Conservation (phyloP, 2,113 vertebrate species). For the Dromaius novaehollandiae region DNA sequence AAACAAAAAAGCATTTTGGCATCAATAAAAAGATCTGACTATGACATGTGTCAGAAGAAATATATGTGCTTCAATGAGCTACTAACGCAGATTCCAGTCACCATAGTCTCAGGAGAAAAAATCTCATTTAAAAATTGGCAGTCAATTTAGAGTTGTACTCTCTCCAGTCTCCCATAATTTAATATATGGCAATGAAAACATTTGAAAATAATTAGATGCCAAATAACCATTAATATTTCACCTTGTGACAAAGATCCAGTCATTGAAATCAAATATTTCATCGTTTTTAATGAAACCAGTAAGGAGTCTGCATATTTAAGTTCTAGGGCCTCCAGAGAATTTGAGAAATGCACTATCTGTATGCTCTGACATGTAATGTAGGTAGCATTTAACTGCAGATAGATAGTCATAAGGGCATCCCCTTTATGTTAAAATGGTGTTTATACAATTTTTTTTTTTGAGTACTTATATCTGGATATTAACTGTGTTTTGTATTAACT, state of each 20-base stretch:
- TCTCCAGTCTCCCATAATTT: slow-evolving; percentile 19
- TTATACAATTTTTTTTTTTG: background rate
- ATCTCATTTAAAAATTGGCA: slow-evolving; percentile 72
- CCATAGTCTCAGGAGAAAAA: slow-evolving; percentile 49
- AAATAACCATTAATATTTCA: slow-evolving; percentile 47
- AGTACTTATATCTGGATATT: background rate
- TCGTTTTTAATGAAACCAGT: background rate
- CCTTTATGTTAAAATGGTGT: background rate
- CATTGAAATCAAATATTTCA: background rate
- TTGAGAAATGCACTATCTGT: background rate
- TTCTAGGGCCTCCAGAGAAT: background rate
- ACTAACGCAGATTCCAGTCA: slow-evolving; percentile 51
- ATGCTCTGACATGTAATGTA: background rate
- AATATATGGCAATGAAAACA: slow-evolving; percentile 41
- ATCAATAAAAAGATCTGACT: slow-evolving; percentile 16
- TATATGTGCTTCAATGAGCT: slow-evolving; percentile 34
- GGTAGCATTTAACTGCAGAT: background rate
- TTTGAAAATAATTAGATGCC: slow-evolving; percentile 53
- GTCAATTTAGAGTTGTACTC: slow-evolving; percentile 1
- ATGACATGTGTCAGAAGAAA: slow-evolving; percentile 40
- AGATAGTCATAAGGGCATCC: background rate
- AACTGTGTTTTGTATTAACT: background rate
- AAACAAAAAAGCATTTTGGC: slow-evolving; percentile 8
- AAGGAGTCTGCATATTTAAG: background rate
- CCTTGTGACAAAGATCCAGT: background rate